Conservation (phyloP, 2,797 vertebrate species). For the Pachyuromys duprasi region DNA sequence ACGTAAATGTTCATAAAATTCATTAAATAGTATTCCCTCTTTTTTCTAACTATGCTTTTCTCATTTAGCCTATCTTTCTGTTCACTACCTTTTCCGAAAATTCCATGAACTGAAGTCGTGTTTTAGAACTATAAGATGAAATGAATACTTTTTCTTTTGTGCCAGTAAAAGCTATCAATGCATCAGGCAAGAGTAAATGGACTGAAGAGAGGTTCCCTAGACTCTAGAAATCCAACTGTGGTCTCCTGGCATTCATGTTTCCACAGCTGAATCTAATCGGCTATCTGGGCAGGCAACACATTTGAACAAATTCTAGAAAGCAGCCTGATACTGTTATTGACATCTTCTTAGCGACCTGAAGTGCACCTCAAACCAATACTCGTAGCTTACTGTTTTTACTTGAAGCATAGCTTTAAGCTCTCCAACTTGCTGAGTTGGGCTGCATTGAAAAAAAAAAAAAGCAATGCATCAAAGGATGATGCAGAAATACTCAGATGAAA, state of each 20-base stretch:
- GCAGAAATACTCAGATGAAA: conserved; percentile 76
- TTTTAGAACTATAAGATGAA: neutral
- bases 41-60: neutral
- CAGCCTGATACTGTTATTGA: conserved; percentile 58
- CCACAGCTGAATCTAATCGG: neutral
- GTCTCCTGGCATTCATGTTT: neutral
- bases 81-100: neutral
- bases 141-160: neutral
- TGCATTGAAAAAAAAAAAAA: neutral
- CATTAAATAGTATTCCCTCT: neutral
- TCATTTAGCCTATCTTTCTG: neutral
- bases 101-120: neutral
- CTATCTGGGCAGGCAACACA: neutral
- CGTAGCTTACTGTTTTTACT: conserved; percentile 32
- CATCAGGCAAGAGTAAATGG: neutral
- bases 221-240: neutral
- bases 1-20: neutral
- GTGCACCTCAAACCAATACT: conserved; percentile 54
- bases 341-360: conserved; percentile 45
- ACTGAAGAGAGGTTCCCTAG: neutral
- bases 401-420: conserved; percentile 35
- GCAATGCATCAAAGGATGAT: conserved; percentile 66
- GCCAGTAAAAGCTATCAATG: neutral
- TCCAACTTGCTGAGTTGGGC: conserved; percentile 65
- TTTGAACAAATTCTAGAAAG: neutral